phyloP scores from a whole-genome alignment of 2,797 vertebrate genomes.

The Karalla daura region DNA sequence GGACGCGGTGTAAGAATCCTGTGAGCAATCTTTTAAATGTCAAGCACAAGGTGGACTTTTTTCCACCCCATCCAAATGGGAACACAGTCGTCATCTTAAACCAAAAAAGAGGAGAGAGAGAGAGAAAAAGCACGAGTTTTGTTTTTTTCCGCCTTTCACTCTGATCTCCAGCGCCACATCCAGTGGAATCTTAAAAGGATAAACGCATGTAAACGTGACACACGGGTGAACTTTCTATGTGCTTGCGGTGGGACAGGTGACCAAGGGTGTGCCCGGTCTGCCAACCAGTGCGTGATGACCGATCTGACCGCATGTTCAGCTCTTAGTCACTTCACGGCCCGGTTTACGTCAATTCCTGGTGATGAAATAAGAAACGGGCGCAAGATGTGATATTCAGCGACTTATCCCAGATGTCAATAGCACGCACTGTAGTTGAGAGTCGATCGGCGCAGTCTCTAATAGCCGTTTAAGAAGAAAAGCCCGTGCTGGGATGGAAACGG shows the following conservation, averaged over 20 bases:
- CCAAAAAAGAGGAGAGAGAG: no score
- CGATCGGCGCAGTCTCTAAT: no score
- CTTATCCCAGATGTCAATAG: not conserved
- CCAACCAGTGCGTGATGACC: not conserved
- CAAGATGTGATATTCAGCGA: not conserved
- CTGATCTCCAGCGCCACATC: not conserved
- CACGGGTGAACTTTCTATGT: not conserved
- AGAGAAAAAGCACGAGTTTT: not conserved
- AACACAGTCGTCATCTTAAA: not conserved
- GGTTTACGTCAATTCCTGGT: not conserved
- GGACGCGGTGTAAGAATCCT: not conserved
- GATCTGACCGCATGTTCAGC: not conserved
- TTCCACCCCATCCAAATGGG: not conserved
- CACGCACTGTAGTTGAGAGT: no score
- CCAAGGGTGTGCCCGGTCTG: not conserved
- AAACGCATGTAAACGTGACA: no score
- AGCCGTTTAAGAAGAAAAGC: not conserved
- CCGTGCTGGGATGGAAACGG: not conserved
- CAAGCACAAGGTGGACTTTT: not conserved
- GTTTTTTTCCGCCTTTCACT: not conserved
- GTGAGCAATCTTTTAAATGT: conserved; percentile 12
- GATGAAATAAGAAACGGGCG: not conserved
- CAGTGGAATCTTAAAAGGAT: no score
- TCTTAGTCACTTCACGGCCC: conserved; percentile 1
- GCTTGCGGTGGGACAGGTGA: not conserved